Evolutionary conservation across 1,140 invertebrate species (phyloP), one percentile per base, ranked within the genome.

Genomic region (Acromyrmex heyeri): DNA sequence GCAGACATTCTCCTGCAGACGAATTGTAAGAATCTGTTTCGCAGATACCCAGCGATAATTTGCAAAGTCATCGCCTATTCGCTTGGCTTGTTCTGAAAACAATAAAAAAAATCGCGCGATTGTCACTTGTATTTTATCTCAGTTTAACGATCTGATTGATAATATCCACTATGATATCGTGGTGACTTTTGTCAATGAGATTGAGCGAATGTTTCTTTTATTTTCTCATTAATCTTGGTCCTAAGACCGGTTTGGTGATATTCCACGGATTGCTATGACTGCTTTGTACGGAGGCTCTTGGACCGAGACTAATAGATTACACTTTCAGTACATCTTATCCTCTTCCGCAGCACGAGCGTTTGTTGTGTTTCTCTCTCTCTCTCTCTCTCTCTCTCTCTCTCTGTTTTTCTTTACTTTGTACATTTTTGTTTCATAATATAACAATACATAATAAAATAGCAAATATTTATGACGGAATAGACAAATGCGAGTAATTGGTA

Each of bases 261-360:
- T 73, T 62, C 34, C 67, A 21, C 61, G 67, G 78, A 88, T 88
- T 81, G 75, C 70, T 87, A 57, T 57, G 78, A 85, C 44, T 38
- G 77, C 83, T 70, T 81, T 69, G 75, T 79, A 62, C 30, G 67
- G 48, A 81, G 57, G 30, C 57, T 38, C 78, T 65, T 61, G 55
- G 81, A 90, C 61, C 88, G 81, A 87, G 86, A 90, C 76, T 82
- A 90, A 90, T 81, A 90, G 70, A 89, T 89, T 90, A 59, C 70
- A 65, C 73, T 65, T 44, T 24, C 21, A 14, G 8, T 30, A 16
- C 59, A 48, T n/a, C 59, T 44, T 50, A 70, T 85, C 30, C 30
- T 69, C 62, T 79, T 81, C 27, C 55, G n/a, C 27, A 21, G 8
- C 8, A 5, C 24, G 24, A 61, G 69, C 8, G 5, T 85, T 77